phyloP scores from a whole-genome alignment of 2,888 invertebrate genomes.

The Limnephilus marmoratus region DNA sequence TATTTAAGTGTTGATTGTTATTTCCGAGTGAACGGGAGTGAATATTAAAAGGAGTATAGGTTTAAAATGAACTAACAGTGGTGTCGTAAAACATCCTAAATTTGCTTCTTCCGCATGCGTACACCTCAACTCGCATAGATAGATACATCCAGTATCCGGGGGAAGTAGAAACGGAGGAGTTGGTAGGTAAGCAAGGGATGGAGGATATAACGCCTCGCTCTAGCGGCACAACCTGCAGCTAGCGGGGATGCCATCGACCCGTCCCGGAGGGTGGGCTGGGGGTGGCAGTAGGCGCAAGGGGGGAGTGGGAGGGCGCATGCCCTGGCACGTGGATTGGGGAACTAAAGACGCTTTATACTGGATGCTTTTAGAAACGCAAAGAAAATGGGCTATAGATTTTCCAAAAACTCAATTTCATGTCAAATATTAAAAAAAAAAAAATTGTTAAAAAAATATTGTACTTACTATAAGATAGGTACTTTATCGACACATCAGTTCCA shows the following conservation, averaged over 20 bases:
- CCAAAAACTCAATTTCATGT: not conserved
- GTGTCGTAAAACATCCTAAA: not conserved
- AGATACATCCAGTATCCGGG: not conserved
- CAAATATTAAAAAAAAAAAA: no score
- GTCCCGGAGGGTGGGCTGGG: constrained; percentile 22
- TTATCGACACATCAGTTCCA: no score
- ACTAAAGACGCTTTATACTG: constrained; percentile 6
- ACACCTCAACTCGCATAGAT: not conserved
- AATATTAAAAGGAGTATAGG: no score
- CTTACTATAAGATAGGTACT: no score
- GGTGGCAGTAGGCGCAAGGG: constrained; percentile 24
- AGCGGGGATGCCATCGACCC: constrained; percentile 58
- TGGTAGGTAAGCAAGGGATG: constrained; percentile 5
- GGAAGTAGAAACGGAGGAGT: not conserved
- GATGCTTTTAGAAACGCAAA: not conserved
- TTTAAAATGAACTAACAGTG: no score
- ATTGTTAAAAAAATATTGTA: no score
- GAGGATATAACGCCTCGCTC: constrained; percentile 28
- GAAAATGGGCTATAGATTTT: not conserved
- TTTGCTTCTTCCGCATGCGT: constrained; percentile 39
- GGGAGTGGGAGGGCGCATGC: constrained; percentile 47
- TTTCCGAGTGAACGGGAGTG: no score
- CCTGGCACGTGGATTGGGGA: constrained; percentile 56
- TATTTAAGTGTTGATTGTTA: no score
- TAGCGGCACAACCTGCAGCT: not conserved